Conservation (phyloP, 2,113 vertebrate species). For the Gorsachius goisagi region DNA sequence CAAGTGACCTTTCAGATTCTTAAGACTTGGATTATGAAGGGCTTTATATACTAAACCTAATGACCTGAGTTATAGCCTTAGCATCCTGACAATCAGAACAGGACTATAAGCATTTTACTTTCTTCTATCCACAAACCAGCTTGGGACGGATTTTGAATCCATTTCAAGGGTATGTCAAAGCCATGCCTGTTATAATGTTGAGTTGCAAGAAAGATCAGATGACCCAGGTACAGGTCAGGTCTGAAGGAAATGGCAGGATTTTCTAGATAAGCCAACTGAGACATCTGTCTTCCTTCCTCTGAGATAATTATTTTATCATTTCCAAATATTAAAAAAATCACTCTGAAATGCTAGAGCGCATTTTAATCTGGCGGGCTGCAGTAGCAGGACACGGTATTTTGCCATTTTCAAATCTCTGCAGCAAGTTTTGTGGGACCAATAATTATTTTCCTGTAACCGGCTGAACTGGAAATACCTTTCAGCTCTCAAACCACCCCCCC, state of each 20-base stretch:
- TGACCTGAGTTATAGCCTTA: constrained; percentile 45
- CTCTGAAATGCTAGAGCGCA: not conserved
- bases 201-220: not conserved
- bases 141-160: not conserved
- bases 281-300: not conserved
- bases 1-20: constrained; percentile 58
- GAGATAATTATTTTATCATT: not conserved
- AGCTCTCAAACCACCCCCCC: not conserved
- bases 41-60: constrained; percentile 55
- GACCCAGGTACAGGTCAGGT: not conserved
- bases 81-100: constrained; percentile 28
- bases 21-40: constrained; percentile 50
- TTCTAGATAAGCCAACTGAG: not conserved
- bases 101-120: constrained; percentile 32
- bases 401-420: not conserved
- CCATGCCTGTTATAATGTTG: not conserved
- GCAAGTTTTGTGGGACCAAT: rapidly evolving
- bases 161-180: constrained; percentile 15
- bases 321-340: not conserved
- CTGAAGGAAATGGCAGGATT: constrained; percentile 21
- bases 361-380: not conserved
- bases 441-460: not conserved
- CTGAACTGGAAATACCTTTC: not conserved
- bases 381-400: not conserved
- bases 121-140: constrained; percentile 16